Conservation (phyloP, 2,797 vertebrate genomes). For the Labeo calbasu region DNA sequence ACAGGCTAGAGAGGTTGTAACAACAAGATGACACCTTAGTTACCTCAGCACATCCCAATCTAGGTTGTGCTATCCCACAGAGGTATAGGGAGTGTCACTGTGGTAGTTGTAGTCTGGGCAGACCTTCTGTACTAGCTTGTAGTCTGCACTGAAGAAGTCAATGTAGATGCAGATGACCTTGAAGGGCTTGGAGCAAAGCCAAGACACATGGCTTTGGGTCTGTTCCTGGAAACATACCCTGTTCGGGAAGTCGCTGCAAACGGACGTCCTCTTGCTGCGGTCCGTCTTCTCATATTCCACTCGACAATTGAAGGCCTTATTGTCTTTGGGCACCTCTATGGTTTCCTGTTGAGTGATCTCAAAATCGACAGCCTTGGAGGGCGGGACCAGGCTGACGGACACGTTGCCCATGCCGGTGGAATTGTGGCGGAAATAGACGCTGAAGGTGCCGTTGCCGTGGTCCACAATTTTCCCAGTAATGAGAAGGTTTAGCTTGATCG, state of each 20-base stretch:
- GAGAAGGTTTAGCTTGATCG: conserved; percentile 91
- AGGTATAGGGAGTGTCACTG: conserved; percentile 81
- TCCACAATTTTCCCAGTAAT: conserved; percentile 97
- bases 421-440: conserved; percentile 97
- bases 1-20: neutral
- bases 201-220: conserved; percentile 93
- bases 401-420: conserved; percentile 94
- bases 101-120: conserved; percentile 97
- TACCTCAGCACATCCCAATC: neutral
- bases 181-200: conserved; percentile 97
- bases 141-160: conserved; percentile 94
- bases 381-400: conserved; percentile 94
- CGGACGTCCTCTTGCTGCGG: conserved; percentile 89
- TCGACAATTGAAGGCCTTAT: conserved; percentile 89
- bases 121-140: conserved; percentile 97
- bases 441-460: conserved; percentile 96
- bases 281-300: conserved; percentile 95
- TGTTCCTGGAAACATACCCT: conserved; percentile 94
- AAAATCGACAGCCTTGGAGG: conserved; percentile 86
- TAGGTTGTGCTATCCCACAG: conserved; percentile 45
- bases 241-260: conserved; percentile 90
- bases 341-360: conserved; percentile 75
- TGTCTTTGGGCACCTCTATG: conserved; percentile 76
- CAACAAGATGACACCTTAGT: neutral
- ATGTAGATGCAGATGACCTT: conserved; percentile 99